Evolutionary conservation across 2,797 vertebrate species (phyloP).

Genomic region (Etheostoma nigrum): DNA sequence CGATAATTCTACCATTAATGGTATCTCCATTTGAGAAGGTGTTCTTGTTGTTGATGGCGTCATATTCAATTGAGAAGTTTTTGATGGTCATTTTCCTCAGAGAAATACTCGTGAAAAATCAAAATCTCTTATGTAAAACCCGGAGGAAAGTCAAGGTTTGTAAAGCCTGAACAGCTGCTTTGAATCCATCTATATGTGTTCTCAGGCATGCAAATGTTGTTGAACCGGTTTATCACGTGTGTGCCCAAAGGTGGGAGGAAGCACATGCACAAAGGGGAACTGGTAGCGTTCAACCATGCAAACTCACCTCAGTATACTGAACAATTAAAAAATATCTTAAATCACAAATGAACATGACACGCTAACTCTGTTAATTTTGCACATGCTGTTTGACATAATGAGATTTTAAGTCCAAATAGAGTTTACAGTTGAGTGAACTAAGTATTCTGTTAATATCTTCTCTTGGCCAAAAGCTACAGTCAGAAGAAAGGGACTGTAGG

Average conservation of each 20-base stretch:
- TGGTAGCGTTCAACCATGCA: neutral
- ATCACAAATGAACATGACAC: constrained; percentile 4
- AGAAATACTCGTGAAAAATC: neutral
- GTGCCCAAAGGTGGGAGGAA: neutral
- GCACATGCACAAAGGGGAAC: neutral
- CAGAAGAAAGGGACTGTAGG: too few relatives aligned
- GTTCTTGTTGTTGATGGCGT: constrained; percentile 76
- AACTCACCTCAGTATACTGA: too few relatives aligned
- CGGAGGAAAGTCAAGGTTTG: neutral
- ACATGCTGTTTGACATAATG: neutral
- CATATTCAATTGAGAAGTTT: constrained; percentile 73
- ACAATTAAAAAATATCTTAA: too few relatives aligned
- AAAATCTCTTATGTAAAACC: neutral
- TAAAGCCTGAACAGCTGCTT: fast-evolving
- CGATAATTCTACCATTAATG: constrained; percentile 73
- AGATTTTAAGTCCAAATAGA: too few relatives aligned
- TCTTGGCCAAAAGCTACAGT: too few relatives aligned
- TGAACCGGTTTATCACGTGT: constrained; percentile 31
- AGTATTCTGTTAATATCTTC: too few relatives aligned
- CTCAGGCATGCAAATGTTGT: neutral
- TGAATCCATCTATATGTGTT: fast-evolving
- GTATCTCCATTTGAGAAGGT: constrained; percentile 79
- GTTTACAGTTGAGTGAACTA: too few relatives aligned
- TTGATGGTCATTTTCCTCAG: constrained; percentile 62
- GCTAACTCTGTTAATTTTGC: neutral